Conservation (phyloP, 2,113 vertebrate species). For the Accipiter cooperii region DNA sequence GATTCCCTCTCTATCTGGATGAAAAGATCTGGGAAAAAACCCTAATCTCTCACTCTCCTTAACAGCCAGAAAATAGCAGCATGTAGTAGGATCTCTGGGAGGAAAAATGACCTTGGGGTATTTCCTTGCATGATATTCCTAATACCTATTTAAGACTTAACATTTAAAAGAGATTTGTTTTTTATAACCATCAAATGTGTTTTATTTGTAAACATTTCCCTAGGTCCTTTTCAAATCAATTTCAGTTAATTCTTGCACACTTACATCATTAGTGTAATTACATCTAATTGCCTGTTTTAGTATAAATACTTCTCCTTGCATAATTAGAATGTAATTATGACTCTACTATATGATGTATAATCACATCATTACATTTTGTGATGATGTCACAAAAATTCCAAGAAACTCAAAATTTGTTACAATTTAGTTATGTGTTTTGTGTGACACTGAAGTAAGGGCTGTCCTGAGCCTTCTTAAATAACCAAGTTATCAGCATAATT, state of each 20-base stretch:
- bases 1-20: not conserved
- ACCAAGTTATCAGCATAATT: not conserved
- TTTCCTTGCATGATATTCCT: not conserved
- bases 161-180: not conserved
- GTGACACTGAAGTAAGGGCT: not conserved
- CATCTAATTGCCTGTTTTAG: constrained; percentile 71
- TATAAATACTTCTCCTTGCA: constrained; percentile 71
- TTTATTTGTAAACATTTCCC: constrained; percentile 65
- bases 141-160: not conserved
- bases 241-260: constrained; percentile 62
- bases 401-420: not conserved
- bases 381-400: constrained; percentile 66
- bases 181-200: not conserved
- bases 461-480: not conserved
- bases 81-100: not conserved
- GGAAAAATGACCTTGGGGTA: not conserved
- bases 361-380: constrained; percentile 60
- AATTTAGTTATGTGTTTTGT: not conserved
- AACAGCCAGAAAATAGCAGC: not conserved
- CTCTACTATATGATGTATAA: constrained; percentile 62
- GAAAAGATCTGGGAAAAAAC: not conserved
- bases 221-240: constrained; percentile 65
- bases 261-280: constrained; percentile 69
- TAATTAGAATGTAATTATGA: constrained; percentile 69
- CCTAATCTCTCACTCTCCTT: not conserved